A percentile compares a stretch with the other conserved stretches of the same genome.
phyloP scores from a whole-genome alignment of 2,113 vertebrate species.

The Anhinga rufa region DNA sequence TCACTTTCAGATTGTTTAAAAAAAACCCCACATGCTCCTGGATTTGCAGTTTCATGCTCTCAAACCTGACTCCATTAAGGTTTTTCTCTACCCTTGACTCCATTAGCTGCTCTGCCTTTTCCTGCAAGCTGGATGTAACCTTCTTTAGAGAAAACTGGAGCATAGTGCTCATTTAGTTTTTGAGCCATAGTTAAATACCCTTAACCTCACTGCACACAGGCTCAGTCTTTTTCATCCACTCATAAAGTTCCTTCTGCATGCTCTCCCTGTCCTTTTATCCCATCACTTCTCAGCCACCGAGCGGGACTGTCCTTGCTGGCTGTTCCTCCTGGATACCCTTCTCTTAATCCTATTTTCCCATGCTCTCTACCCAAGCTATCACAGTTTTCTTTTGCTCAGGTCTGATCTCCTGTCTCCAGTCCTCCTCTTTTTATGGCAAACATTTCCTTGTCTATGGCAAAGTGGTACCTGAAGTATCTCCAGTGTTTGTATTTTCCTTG shows the following conservation, averaged over 20 bases:
- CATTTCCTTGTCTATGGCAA: background rate
- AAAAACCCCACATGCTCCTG: background rate
- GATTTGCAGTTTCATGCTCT: background rate
- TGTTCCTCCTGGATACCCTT: background rate
- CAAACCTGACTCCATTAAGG: fast-evolving
- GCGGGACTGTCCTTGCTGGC: background rate
- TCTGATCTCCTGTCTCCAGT: background rate
- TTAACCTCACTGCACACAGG: background rate
- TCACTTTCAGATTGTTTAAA: background rate
- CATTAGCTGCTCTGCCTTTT: background rate
- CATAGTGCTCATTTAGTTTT: fast-evolving
- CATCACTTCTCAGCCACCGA: fast-evolving
- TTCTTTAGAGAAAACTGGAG: background rate
- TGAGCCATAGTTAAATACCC: background rate
- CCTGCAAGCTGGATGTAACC: fast-evolving
- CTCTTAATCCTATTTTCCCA: background rate
- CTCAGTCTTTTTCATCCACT: background rate
- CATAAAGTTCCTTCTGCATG: background rate
- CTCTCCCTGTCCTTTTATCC: background rate
- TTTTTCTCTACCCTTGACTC: background rate
- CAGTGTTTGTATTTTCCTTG: background rate
- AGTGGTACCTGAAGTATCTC: background rate
- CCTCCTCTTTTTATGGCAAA: background rate
- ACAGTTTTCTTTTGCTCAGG: background rate
- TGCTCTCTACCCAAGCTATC: background rate